Conservation (phyloP, 1,140 invertebrate genomes). For the Drosophila erecta region DNA sequence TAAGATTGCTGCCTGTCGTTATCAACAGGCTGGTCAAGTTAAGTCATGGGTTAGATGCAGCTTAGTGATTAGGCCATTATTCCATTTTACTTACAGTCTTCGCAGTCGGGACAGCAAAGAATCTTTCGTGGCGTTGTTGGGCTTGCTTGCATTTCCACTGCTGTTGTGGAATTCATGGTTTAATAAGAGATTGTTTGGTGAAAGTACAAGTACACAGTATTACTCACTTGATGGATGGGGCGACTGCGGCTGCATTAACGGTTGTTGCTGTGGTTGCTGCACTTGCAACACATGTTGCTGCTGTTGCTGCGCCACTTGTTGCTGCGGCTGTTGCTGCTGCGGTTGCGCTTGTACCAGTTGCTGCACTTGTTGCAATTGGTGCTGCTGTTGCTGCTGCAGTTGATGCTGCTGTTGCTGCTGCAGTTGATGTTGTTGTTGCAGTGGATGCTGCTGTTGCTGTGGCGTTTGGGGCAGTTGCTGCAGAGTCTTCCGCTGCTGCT, state of each 20-base stretch:
- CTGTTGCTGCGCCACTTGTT: conserved; percentile 12
- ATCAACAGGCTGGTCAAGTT: not conserved
- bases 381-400: conserved; percentile 1
- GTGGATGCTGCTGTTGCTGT: not conserved
- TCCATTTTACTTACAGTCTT: conserved; percentile 63
- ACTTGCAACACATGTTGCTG: conserved; percentile 2
- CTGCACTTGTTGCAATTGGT: not conserved
- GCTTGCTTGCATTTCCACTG: conserved; percentile 40
- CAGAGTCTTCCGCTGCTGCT: conserved; percentile 6
- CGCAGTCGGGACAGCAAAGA: conserved; percentile 79
- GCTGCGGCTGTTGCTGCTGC: conserved; percentile 3
- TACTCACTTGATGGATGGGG: conserved; percentile 50
- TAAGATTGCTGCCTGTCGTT: not conserved
- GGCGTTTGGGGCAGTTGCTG: not conserved
- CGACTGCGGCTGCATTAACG: conserved; percentile 19
- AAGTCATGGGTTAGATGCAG: not conserved
- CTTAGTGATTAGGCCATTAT: not conserved
- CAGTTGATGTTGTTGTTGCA: not conserved
- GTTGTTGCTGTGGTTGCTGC: conserved; percentile 9
- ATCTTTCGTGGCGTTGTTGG: conserved; percentile 47
- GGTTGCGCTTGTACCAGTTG: too few species aligned
- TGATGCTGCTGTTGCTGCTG: conserved; percentile 17
- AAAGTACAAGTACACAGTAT: not conserved
- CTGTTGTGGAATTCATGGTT: conserved; percentile 13
- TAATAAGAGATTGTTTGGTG: conserved; percentile 10